Evolutionary conservation across 2,797 vertebrate species (phyloP).

Genomic region (Acanthopagrus latus): DNA sequence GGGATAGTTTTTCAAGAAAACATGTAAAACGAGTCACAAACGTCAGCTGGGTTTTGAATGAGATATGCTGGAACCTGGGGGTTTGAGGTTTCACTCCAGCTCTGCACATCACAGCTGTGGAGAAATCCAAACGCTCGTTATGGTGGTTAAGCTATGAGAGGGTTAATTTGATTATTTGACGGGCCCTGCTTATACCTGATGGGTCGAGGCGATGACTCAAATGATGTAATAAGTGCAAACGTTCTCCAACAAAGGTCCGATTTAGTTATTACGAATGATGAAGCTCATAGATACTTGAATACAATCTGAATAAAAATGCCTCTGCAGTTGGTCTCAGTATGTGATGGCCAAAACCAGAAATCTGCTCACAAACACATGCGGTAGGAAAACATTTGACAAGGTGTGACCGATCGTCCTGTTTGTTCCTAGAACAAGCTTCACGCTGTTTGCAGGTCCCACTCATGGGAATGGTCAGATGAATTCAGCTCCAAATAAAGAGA

Average conservation of each 20-base stretch:
- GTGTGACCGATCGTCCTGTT: conserved; percentile 38
- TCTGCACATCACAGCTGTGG: not conserved
- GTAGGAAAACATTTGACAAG: conserved; percentile 17
- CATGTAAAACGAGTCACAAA: not conserved
- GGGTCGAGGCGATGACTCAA: not conserved
- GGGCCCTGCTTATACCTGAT: not conserved
- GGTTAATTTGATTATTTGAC: not conserved
- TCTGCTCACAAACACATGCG: not conserved
- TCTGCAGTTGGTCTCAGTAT: conserved; percentile 3
- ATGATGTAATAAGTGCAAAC: not conserved
- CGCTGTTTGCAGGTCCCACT: conserved; percentile 24
- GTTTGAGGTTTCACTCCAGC: not conserved
- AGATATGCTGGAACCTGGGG: not conserved
- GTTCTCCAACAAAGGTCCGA: not conserved
- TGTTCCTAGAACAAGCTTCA: conserved; percentile 16
- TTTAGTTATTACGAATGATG: not conserved
- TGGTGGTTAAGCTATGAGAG: not conserved
- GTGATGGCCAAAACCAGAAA: conserved; percentile 36
- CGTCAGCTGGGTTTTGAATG: not conserved
- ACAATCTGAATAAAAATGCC: not conserved
- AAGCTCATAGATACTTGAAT: not conserved
- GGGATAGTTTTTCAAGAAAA: not conserved
- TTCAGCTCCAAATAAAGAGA: conserved; percentile 49
- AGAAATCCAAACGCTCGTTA: not conserved
- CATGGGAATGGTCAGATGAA: conserved; percentile 41